Evolutionary conservation across 2,113 vertebrate species (phyloP), one percentile per base, ranked within the genome.

Genomic region (Nipponia nippon): DNA sequence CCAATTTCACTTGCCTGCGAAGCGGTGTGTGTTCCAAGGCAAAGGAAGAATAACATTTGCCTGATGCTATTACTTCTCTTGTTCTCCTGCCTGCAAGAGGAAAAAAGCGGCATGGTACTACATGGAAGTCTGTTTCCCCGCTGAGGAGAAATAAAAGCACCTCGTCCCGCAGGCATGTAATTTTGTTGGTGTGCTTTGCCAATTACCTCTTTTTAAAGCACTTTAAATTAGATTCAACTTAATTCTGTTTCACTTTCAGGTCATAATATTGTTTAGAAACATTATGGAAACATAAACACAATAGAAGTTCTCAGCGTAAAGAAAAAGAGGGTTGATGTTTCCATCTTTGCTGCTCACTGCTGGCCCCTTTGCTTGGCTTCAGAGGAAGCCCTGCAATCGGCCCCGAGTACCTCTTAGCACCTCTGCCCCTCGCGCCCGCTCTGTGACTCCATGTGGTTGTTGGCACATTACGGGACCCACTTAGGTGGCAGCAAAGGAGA

Each of bases 151-250:
- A 97, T 70, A 93, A 95, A 97, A 87, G 62, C 66, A 91, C 59
- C 62, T 94, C 27, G 5, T 85, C 87, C 84, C 62, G 46, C 81
- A 94, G 89, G 38, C 91, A 86, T 0, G 0, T 55, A 90, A 90
- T 95, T 90, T 73, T 90, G 84, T 90, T 91, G 77, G 84, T 83
- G 91, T 96, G 91, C 89, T 90, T 86, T 91, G 66, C 79, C 95
- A 94, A 88, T 93, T 95, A 95, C 55, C 94, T 94, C 50, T 32
- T 94, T 94, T 91, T 83, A 80, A 97, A 93, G 91, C 91, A 49
- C 84, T 96, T 96, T 27, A 95, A 93, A 97, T 88, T 80, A 94
- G 93, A 97, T 91, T 88, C 62, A 80, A 46, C 85, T 90, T 83
- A 80, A 94, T 95, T 88, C 79, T 81, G 50, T 81, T 96, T 94